Conservation (phyloP, 64 coral and sea anemone genomes). For the Montipora efflorescens region DNA sequence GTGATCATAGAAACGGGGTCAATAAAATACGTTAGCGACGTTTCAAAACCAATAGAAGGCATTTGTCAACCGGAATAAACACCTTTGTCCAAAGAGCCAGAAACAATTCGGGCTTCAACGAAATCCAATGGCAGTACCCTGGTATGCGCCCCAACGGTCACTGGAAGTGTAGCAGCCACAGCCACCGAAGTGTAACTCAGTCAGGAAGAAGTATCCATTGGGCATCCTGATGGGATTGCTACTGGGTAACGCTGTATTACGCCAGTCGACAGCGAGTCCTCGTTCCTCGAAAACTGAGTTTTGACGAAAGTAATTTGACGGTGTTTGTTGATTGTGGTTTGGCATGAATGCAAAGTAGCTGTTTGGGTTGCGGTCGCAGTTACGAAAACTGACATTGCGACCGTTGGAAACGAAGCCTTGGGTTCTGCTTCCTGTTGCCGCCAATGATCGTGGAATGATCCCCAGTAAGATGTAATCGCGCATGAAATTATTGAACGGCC, state of each 20-base stretch:
- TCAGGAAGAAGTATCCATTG: conserved; percentile 34
- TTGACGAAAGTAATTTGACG: background rate
- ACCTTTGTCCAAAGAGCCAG: too few species aligned
- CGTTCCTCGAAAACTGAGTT: background rate
- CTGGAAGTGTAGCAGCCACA: conserved; percentile 76
- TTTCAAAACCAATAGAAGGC: too few species aligned
- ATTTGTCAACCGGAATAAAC: too few species aligned
- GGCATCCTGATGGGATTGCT: conserved; percentile 19
- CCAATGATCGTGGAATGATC: background rate
- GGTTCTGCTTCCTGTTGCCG: background rate
- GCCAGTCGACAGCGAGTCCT: conserved; percentile 65
- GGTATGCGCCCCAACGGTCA: conserved; percentile 50
- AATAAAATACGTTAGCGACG: too few species aligned
- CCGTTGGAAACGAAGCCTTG: conserved; percentile 68
- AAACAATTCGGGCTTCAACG: conserved; percentile 26
- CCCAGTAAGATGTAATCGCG: conserved; percentile 52
- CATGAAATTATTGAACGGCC: background rate
- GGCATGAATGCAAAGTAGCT: conserved; percentile 65
- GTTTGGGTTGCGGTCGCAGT: conserved; percentile 64
- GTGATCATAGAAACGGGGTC: too few species aligned
- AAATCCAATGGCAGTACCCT: conserved; percentile 72
- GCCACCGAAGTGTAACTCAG: conserved; percentile 75
- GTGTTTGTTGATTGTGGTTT: conserved; percentile 35
- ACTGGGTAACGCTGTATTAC: background rate
- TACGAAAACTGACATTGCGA: background rate